Evolutionary conservation across 1,140 invertebrate species (phyloP).

Genomic region (Idris sp.): DNA sequence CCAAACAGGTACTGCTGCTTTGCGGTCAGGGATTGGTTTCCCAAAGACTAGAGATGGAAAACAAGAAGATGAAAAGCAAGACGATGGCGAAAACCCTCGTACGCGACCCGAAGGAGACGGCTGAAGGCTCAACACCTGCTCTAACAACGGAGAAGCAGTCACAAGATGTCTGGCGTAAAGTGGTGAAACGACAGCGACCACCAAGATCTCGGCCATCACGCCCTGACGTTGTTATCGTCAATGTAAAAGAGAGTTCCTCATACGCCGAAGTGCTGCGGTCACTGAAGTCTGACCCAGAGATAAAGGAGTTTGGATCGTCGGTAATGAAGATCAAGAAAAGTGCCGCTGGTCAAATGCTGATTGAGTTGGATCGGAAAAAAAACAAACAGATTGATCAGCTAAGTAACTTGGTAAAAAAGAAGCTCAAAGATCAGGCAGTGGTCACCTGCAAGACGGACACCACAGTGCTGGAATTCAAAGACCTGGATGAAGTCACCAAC

Average conservation of each 20-base stretch:
- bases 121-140: no score
- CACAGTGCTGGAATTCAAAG: neutral
- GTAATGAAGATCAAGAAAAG: neutral
- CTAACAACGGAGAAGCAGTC: no score
- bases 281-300: constrained; percentile 1
- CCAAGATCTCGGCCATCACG: neutral
- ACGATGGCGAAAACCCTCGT: no score
- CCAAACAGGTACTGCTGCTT: no score
- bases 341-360: neutral
- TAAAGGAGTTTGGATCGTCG: neutral
- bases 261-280: neutral
- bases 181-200: neutral
- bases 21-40: no score
- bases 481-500: no score
- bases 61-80: no score
- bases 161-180: no score
- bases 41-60: no score
- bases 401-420: neutral
- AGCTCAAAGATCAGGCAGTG: neutral
- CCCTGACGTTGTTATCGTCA: neutral
- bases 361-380: neutral
- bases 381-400: neutral
- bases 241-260: neutral
- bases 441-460: constrained; percentile 1
- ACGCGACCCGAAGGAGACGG: no score